Evolutionary conservation across 2,113 vertebrate species (phyloP), one percentile per base, ranked within the genome.

Genomic region (Podarcis cretensis): DNA sequence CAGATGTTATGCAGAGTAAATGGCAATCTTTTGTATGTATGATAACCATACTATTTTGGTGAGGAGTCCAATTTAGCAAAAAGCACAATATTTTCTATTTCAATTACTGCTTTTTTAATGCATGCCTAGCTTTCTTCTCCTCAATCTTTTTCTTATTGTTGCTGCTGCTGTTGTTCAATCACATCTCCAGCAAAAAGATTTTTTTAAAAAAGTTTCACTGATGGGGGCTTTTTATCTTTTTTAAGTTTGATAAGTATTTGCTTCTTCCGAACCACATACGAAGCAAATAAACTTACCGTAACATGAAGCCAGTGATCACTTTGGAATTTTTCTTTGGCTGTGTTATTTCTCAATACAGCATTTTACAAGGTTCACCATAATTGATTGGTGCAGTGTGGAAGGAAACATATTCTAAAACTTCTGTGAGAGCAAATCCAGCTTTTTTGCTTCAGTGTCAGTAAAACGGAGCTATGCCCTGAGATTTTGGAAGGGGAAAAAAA

Each of bases 361-460:
- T 37, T 87, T 94, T 93, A 89, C 88, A 94, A 88, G 85, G 40
- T 93, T 83, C 84, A 90, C 85, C 43, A 69, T 82, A 81, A 59
- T 68, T 79, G 66, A 73, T n/a, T 37, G 74, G 20, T 81, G 27
- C 88, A 71, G 68, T 90, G 37, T 23, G 30, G n/a, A 32, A 14
- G 30, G 69, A 75, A 37, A 85, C 37, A 7, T 7, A n/a, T 71
- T 7, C 25, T 84, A 48, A 79, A 79, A 7, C 82, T 88, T 7
- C 84, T 86, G 10, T 91, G 66, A 57, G 37, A 81, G 40, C 48
- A 48, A 43, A 43, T 40, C 43, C 8, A 32, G 23, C 16, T 30
- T 37, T 68, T 68, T 87, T 80, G 76, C 65, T 69, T 18, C 65
- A 16, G 1, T 83, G 5, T 30, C 68, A 37, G 20, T 16, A 23